phyloP scores from a whole-genome alignment of 2,888 invertebrate genomes.

The Agrochola litura region DNA sequence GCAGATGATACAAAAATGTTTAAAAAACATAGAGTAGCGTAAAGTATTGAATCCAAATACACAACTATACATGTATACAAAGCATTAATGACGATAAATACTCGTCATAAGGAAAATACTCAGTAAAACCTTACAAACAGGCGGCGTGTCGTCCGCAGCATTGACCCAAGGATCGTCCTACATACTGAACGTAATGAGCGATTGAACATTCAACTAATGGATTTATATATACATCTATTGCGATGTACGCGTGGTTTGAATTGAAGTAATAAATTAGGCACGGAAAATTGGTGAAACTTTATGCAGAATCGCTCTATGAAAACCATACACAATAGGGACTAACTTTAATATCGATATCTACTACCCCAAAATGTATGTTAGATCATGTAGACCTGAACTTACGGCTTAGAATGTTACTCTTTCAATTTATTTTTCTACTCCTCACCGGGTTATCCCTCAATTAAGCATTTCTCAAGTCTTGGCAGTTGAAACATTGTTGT shows the following conservation, averaged over 20 bases:
- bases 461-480: background rate
- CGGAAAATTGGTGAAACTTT: conserved; percentile 10
- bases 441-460: background rate
- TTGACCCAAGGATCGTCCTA: conserved; percentile 53
- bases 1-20: no score
- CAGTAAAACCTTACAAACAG: conserved; percentile 13
- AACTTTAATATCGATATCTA: background rate
- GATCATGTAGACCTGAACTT: background rate
- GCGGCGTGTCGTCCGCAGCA: conserved; percentile 47
- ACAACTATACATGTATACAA: background rate
- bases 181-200: conserved; percentile 40
- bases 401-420: background rate
- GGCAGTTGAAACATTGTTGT: background rate
- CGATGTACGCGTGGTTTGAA: conserved; percentile 3
- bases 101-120: conserved; percentile 46
- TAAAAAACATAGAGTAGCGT: no score
- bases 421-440: background rate
- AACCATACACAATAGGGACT: background rate
- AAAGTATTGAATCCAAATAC: background rate
- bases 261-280: background rate
- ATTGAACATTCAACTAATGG: conserved; percentile 45
- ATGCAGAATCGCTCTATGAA: background rate
- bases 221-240: conserved; percentile 29
- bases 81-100: background rate
- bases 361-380: background rate